phyloP scores from a whole-genome alignment of 2,797 vertebrate genomes.

The Eulemur coronatus region DNA sequence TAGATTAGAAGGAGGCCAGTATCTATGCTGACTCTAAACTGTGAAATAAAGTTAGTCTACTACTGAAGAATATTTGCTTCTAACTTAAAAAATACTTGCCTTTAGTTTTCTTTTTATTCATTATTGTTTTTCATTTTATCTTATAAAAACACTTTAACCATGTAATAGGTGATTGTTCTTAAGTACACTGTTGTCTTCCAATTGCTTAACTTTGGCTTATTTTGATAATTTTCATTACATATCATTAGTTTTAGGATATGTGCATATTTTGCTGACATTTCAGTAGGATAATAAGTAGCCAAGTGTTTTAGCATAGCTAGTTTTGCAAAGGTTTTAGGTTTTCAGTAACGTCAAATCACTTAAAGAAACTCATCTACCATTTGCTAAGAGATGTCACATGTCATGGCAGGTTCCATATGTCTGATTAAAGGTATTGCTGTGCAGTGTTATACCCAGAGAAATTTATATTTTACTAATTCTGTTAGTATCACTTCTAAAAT shows the following conservation, averaged over 20 bases:
- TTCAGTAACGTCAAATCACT: conserved; percentile 78
- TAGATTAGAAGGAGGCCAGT: not conserved
- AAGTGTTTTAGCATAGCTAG: conserved; percentile 70
- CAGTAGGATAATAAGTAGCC: conserved; percentile 75
- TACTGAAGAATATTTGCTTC: not conserved
- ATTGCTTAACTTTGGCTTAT: conserved; percentile 46
- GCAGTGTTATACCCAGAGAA: conserved; percentile 78
- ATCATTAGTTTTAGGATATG: conserved; percentile 67
- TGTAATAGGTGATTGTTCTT: conserved; percentile 60
- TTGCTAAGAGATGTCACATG: conserved; percentile 80
- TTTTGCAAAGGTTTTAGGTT: conserved; percentile 81
- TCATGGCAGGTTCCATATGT: conserved; percentile 64
- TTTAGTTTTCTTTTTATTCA: conserved; percentile 67
- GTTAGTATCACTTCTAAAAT: conserved; percentile 77
- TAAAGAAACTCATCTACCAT: conserved; percentile 71
- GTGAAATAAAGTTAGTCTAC: not conserved
- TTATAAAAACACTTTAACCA: conserved; percentile 66
- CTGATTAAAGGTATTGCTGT: conserved; percentile 82
- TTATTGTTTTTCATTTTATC: conserved; percentile 69
- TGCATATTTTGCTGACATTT: conserved; percentile 74
- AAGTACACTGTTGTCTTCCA: conserved; percentile 56
- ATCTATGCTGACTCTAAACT: not conserved
- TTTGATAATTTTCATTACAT: conserved; percentile 73
- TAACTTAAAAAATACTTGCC: not conserved
- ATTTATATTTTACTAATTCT: conserved; percentile 83